Evolutionary conservation across 2,797 vertebrate genomes (phyloP).

Genomic region (Erithacus rubecula): DNA sequence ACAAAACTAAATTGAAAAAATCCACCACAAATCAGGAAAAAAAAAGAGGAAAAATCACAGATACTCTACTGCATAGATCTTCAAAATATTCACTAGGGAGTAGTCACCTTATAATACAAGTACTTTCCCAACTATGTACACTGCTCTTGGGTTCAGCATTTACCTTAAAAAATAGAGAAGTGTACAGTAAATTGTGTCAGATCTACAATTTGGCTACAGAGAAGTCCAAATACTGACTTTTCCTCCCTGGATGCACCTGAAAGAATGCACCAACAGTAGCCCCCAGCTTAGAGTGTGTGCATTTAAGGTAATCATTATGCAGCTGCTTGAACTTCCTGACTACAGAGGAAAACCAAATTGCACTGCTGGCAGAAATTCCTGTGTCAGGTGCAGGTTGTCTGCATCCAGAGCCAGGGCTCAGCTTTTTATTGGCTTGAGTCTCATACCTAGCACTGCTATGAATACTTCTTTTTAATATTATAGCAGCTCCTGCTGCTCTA

Average conservation of each 20-base stretch:
- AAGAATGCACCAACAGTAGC: neutral
- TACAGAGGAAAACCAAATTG: neutral
- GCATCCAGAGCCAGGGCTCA: neutral
- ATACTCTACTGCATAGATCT: neutral
- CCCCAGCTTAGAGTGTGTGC: neutral
- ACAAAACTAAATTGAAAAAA: neutral
- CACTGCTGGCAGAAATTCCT: conserved; percentile 9
- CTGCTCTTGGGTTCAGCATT: neutral
- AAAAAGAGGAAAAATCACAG: neutral
- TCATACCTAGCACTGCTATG: neutral
- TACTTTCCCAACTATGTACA: neutral
- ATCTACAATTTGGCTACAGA: neutral
- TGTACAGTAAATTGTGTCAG: neutral
- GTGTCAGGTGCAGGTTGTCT: conserved; percentile 9
- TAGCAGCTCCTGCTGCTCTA: neutral
- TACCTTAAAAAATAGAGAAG: neutral
- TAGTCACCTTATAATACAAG: neutral
- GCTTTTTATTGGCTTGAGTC: neutral
- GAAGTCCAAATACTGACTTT: neutral
- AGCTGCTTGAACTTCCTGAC: conserved; percentile 18
- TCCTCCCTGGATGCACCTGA: neutral
- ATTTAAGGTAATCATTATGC: neutral
- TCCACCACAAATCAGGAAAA: neutral
- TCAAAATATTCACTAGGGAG: too few species aligned
- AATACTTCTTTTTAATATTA: neutral